A percentile compares a stretch with the other conserved stretches of the same genome.
Evolutionary conservation across 2,797 vertebrate species (phyloP).

Genomic region (Chaunax sp.): DNA sequence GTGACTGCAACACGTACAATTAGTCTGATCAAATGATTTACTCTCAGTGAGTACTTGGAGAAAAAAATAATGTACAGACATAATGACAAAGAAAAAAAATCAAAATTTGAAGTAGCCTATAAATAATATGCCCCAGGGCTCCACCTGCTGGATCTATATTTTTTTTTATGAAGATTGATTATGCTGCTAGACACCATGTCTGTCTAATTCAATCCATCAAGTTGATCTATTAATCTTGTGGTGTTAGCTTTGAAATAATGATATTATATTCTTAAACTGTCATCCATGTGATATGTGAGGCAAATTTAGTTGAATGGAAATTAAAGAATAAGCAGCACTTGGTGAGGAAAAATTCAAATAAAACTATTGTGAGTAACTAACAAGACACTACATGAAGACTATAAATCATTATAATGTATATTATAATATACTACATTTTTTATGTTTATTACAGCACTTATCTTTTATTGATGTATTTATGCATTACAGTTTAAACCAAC

Average conservation of each 20-base stretch:
- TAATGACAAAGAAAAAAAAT: constrained; percentile 2
- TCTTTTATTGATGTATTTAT: too few species aligned
- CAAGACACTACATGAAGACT: too few species aligned
- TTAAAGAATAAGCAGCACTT: neutral
- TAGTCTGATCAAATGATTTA: constrained; percentile 11
- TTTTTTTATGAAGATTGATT: constrained; percentile 29
- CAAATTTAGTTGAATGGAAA: neutral
- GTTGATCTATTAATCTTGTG: constrained; percentile 17
- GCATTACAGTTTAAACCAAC: too few species aligned
- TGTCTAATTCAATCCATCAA: constrained; percentile 20
- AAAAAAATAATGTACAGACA: constrained; percentile 5
- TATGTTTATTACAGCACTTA: neutral
- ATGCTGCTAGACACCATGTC: constrained; percentile 6
- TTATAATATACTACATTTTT: too few species aligned
- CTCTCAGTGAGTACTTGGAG: neutral
- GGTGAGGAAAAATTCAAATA: neutral
- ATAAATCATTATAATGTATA: neutral
- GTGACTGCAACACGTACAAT: constrained; percentile 6
- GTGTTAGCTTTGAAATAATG: constrained; percentile 20
- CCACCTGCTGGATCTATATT: constrained; percentile 68
- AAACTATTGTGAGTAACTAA: neutral
- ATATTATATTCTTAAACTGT: constrained; percentile 6
- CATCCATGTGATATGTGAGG: neutral
- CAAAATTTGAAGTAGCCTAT: constrained; percentile 11
- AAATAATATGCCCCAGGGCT: constrained; percentile 48